Evolutionary conservation across 1,140 invertebrate species (phyloP).

Genomic region (Cepaea nemoralis): DNA sequence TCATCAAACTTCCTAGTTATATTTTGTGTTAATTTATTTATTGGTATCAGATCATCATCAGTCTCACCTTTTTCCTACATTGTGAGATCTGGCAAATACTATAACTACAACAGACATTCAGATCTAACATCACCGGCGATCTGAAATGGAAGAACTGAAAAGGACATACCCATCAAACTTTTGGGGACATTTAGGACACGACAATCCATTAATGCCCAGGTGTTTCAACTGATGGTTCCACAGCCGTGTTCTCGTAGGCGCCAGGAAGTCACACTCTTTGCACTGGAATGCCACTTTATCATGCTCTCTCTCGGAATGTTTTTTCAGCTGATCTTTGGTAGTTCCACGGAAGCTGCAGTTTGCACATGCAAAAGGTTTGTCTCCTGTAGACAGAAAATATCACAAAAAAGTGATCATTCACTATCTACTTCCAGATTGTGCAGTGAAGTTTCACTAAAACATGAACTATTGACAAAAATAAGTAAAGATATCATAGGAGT

Average conservation of each 20-base stretch:
- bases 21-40: too few species aligned
- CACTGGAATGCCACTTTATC: slow-evolving; percentile 64
- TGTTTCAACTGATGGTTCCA: slow-evolving; percentile 70
- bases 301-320: slow-evolving; percentile 67
- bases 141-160: neutral
- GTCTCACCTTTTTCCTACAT: too few species aligned
- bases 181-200: slow-evolving; percentile 65
- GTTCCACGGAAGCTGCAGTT: slow-evolving; percentile 62
- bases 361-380: slow-evolving; percentile 65
- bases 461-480: too few species aligned
- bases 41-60: too few species aligned
- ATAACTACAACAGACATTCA: neutral
- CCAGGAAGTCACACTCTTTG: slow-evolving; percentile 64
- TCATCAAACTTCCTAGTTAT: too few species aligned
- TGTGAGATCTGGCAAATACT: neutral
- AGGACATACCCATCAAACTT: slow-evolving; percentile 64
- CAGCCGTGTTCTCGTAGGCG: slow-evolving; percentile 60
- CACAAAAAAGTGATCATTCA: neutral
- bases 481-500: too few species aligned
- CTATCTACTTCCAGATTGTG: too few species aligned
- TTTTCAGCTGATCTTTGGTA: slow-evolving; percentile 62
- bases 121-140: neutral
- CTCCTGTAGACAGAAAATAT: slow-evolving; percentile 53
- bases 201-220: slow-evolving; percentile 57
- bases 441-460: too few species aligned